Evolutionary conservation across 2,797 vertebrate species (phyloP).

Genomic region (Champsocephalus esox): DNA sequence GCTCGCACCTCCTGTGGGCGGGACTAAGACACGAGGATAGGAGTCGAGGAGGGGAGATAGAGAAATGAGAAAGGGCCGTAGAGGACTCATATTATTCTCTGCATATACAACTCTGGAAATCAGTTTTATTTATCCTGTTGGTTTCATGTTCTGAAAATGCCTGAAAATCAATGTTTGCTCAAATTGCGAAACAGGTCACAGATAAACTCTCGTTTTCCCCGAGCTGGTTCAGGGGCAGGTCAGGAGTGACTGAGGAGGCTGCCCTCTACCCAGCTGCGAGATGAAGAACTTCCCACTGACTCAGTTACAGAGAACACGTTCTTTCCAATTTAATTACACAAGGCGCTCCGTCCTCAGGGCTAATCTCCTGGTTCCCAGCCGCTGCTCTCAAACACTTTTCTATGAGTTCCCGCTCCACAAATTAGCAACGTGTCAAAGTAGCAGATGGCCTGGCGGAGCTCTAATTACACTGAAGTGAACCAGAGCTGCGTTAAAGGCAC

Average conservation of each 20-base stretch:
- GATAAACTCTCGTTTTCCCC: no score
- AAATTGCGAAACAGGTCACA: no score
- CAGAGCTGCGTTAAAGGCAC: constrained; percentile 31
- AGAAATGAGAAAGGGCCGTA: no score
- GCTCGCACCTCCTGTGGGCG: no score
- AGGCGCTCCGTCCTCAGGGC: background rate
- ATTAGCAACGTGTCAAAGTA: background rate
- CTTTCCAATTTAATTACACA: background rate
- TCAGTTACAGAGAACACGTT: background rate
- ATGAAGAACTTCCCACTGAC: background rate
- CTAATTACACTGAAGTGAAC: constrained; percentile 52
- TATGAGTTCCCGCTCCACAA: background rate
- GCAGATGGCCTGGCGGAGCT: constrained; percentile 42
- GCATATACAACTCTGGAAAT: no score
- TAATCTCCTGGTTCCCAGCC: background rate
- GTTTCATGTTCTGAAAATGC: no score
- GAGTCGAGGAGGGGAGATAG: no score
- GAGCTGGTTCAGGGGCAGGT: constrained; percentile 2
- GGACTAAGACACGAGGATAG: no score
- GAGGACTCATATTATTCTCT: no score
- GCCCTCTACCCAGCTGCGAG: background rate
- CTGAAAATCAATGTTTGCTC: no score
- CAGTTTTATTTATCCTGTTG: no score
- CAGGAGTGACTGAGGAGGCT: background rate
- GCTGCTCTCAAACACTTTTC: background rate